These are phyloP conservation scores for Rhinolophus ferrumequinum DNA, from an alignment of 2,113 vertebrate genomes.

Conservation along the genomic window DNA sequence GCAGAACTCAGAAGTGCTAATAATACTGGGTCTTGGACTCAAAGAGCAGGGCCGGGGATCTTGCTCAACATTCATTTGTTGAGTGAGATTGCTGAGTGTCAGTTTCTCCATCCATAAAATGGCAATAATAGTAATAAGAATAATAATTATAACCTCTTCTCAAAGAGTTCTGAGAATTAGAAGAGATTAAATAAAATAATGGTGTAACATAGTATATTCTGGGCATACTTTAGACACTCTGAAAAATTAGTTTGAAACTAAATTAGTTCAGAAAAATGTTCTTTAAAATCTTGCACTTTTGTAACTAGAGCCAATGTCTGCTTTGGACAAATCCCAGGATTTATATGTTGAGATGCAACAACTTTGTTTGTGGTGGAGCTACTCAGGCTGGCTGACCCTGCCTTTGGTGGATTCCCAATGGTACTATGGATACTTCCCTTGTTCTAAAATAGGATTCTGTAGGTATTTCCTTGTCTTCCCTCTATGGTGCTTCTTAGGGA, in stretches of 20 bases:
- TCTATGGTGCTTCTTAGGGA: not conserved
- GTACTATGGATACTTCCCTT: not conserved
- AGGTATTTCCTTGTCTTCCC: not conserved
- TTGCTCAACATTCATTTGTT: not conserved
- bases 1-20: not conserved
- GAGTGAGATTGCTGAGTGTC: not conserved
- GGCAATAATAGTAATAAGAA: not conserved
- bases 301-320: not conserved
- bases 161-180: not conserved
- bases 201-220: not conserved
- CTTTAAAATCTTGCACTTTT: not conserved
- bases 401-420: not conserved
- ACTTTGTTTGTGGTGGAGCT: not conserved
- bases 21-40: not conserved
- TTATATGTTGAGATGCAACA: not conserved
- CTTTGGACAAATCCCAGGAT: not conserved
- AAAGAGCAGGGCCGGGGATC: not conserved
- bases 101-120: not conserved
- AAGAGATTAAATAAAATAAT: not conserved
- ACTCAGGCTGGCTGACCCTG: not conserved
- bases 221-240: not conserved
- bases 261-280: slow-evolving; percentile 23
- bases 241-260: not conserved
- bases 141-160: not conserved
- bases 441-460: not conserved